A percentile compares a stretch with the other conserved stretches of the same genome.
phyloP scores from a whole-genome alignment of 2,888 invertebrate genomes.

The Lucinisca nassula region DNA sequence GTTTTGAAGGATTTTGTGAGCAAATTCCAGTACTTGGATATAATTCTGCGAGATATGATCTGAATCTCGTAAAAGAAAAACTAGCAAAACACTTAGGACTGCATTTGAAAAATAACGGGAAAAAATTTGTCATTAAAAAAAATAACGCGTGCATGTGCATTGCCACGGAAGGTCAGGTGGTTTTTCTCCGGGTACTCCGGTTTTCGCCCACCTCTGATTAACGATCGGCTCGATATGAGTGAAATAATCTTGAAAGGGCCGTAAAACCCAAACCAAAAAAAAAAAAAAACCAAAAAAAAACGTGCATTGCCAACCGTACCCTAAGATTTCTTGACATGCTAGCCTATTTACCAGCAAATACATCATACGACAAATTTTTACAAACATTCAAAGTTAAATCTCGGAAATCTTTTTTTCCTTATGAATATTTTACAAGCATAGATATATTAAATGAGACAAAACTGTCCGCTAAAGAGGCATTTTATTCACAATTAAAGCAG shows the following conservation, averaged over 20 bases:
- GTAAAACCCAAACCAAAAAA: too few species aligned
- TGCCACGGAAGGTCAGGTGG: too few species aligned
- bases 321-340: neutral
- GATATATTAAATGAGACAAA: conserved; percentile 3
- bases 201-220: too few species aligned
- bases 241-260: too few species aligned
- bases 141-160: conserved; percentile 38
- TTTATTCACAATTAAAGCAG: neutral
- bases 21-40: conserved; percentile 4
- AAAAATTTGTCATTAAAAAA: conserved; percentile 22
- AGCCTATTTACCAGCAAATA: neutral
- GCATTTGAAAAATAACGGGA: conserved; percentile 4
- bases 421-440: conserved; percentile 31
- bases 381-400: conserved; percentile 57
- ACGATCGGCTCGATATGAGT: too few species aligned
- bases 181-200: too few species aligned
- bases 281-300: conserved; percentile 22
- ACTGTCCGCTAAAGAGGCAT: conserved; percentile 20
- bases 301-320: conserved; percentile 4
- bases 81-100: neutral
- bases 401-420: conserved; percentile 45
- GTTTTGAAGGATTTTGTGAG: neutral
- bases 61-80: neutral
- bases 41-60: neutral
- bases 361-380: conserved; percentile 36